Evolutionary conservation across 2,888 invertebrate species (phyloP).

Genomic region (Tiphia femorata): DNA sequence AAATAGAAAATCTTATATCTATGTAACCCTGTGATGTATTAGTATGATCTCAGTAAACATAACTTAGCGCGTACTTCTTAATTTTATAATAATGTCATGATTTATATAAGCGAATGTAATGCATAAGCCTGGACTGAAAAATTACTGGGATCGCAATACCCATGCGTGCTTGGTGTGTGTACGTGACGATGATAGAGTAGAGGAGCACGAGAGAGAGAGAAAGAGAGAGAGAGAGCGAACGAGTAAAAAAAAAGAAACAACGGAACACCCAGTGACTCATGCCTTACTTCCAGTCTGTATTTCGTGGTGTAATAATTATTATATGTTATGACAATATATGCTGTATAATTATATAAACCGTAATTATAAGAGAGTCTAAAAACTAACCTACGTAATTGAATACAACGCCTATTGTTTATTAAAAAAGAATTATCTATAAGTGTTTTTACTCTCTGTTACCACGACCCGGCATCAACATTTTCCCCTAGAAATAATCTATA

Average conservation of each 20-base stretch:
- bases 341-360: slow-evolving; percentile 50
- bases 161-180: slow-evolving; percentile 13
- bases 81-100: slow-evolving; percentile 54
- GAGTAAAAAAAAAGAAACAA: slow-evolving; percentile 18
- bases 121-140: slow-evolving; percentile 9
- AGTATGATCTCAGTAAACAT: slow-evolving; percentile 69
- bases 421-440: slow-evolving; percentile 53
- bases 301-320: slow-evolving; percentile 47
- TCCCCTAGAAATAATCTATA: too few species aligned
- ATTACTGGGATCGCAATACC: slow-evolving; percentile 12
- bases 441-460: too few species aligned
- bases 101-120: slow-evolving; percentile 24
- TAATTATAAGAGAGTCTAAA: slow-evolving; percentile 64
- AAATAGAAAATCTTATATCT: slow-evolving; percentile 58
- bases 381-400: slow-evolving; percentile 63
- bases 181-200: slow-evolving; percentile 3
- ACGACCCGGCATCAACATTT: too few species aligned
- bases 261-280: slow-evolving; percentile 53
- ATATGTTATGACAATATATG: slow-evolving; percentile 52
- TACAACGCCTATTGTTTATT: slow-evolving; percentile 62
- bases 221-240: slow-evolving; percentile 27
- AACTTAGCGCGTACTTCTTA: slow-evolving; percentile 64
- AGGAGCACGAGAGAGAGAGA: slow-evolving; percentile 28
- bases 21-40: slow-evolving; percentile 70
- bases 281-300: slow-evolving; percentile 48